Conservation (phyloP, 2,888 invertebrate species). For the Microplitis manilae region DNA sequence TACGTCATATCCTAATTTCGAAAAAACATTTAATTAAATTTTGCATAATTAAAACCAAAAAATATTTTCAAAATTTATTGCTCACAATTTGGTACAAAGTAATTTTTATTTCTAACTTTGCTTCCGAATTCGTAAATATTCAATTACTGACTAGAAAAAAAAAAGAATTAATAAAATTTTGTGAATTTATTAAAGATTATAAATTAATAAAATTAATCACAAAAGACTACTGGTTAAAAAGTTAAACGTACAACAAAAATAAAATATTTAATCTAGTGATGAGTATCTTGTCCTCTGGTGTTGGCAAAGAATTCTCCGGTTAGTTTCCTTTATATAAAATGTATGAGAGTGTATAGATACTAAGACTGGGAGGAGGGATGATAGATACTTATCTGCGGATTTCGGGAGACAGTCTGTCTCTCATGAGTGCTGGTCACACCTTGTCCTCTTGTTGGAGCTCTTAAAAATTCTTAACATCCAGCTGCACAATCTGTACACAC, state of each 20-base stretch:
- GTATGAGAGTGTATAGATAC: conserved; percentile 18
- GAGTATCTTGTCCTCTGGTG: conserved; percentile 65
- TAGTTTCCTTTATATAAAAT: conserved; percentile 18
- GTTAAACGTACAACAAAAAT: neutral
- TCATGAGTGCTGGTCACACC: conserved; percentile 47
- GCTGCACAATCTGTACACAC: neutral
- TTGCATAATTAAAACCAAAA: too few species aligned
- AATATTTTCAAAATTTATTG: too few species aligned
- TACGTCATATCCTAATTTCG: too few species aligned
- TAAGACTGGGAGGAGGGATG: conserved; percentile 47
- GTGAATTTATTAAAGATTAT: neutral
- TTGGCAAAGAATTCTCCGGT: conserved; percentile 52
- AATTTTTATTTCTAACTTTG: too few species aligned
- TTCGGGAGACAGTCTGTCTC: conserved; percentile 66
- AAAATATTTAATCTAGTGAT: conserved; percentile 60
- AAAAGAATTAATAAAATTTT: neutral
- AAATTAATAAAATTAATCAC: neutral
- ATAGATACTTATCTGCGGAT: conserved; percentile 66
- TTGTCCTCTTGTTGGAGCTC: neutral
- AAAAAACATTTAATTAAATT: too few species aligned
- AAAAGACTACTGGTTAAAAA: conserved; percentile 14
- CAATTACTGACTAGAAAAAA: neutral
- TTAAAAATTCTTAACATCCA: conserved; percentile 7
- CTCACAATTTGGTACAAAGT: too few species aligned
- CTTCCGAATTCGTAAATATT: too few species aligned